These are phyloP conservation scores for Coluber constrictor DNA, from an alignment of 2,797 vertebrate genomes.

Conservation along the genomic window DNA sequence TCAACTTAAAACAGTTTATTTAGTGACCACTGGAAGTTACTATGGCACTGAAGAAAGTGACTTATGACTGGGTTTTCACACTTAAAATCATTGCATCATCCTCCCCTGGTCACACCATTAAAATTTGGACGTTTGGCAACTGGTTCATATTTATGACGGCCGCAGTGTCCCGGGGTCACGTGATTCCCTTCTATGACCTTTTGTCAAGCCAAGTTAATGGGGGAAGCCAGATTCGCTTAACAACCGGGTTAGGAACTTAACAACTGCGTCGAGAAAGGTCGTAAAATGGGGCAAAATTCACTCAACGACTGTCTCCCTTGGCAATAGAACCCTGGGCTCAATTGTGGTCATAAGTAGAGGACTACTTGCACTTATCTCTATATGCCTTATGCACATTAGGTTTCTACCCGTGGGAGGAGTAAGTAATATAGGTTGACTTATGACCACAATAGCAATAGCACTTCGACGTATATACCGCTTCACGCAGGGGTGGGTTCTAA, in stretches of 20 bases:
- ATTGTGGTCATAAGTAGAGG: too few species aligned
- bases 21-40: background rate
- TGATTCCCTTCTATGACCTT: background rate
- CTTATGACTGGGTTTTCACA: background rate
- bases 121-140: background rate
- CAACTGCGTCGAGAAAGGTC: background rate
- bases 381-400: background rate
- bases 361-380: too few species aligned
- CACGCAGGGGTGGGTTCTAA: too few species aligned
- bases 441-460: too few species aligned
- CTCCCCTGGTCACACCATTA: too few species aligned
- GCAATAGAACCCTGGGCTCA: too few species aligned
- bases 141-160: background rate
- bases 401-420: background rate
- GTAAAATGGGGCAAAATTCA: too few species aligned
- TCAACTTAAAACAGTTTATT: background rate
- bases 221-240: background rate
- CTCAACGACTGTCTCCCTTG: too few species aligned
- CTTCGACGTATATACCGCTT: too few species aligned
- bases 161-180: background rate
- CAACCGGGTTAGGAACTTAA: background rate
- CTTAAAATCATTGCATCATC: background rate
- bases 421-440: too few species aligned
- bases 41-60: background rate
- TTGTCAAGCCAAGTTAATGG: too few species aligned